Percentiles rank a stretch among this genome's conserved stretches.
Evolutionary conservation across 2,113 vertebrate species (phyloP).

Genomic region (Eurypyga helias): DNA sequence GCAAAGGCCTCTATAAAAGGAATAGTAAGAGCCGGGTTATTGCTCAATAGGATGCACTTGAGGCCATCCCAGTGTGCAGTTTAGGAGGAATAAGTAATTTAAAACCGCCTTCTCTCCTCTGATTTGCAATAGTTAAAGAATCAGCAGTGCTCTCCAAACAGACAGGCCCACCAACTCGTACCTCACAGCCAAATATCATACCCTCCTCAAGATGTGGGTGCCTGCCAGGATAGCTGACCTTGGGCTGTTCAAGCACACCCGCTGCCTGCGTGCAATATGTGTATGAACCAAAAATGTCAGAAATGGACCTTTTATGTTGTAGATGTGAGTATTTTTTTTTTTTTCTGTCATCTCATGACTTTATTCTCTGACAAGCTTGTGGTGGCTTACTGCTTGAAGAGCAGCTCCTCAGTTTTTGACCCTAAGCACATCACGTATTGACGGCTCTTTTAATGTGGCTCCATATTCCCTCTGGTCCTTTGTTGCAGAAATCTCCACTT

Average conservation of each 20-base stretch:
- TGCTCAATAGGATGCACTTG: neutral
- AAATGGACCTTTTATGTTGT: neutral
- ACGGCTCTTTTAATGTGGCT: neutral
- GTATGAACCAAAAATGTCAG: neutral
- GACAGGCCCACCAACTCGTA: neutral
- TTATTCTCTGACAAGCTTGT: neutral
- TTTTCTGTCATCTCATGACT: neutral
- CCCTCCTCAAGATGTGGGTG: neutral
- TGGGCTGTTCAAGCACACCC: neutral
- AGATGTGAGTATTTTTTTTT: neutral
- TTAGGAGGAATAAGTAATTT: neutral
- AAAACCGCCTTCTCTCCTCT: neutral
- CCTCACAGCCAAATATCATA: neutral
- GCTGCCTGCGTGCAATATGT: neutral
- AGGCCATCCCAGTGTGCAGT: neutral
- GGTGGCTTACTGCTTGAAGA: neutral
- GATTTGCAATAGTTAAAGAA: neutral
- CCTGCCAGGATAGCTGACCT: neutral
- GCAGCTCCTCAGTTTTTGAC: neutral
- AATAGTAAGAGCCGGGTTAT: neutral
- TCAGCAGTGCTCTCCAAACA: neutral
- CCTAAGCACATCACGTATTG: fast-evolving
- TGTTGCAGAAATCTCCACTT: neutral
- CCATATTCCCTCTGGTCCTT: neutral
- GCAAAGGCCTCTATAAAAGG: neutral